phyloP scores from a whole-genome alignment of 2,888 invertebrate species.

The Holacanthella duospinosa region DNA sequence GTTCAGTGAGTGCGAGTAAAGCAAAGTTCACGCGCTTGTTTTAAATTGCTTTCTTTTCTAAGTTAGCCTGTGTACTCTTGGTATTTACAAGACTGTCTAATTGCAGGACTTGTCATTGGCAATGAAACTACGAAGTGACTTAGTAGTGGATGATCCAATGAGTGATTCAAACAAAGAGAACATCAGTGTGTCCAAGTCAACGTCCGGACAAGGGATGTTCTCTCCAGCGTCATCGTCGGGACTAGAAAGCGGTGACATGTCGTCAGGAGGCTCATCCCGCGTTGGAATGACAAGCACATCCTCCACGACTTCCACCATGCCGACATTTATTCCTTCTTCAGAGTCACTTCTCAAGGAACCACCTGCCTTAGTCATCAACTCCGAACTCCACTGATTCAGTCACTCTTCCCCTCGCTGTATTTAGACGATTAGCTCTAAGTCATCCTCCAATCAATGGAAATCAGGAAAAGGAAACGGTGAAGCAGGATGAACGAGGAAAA shows the following conservation, averaged over 20 bases:
- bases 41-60: background rate
- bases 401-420: background rate
- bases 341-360: slow-evolving; percentile 25
- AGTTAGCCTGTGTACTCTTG: background rate
- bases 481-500: too few relatives aligned
- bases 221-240: background rate
- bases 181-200: slow-evolving; percentile 23
- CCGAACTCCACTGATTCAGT: slow-evolving; percentile 12
- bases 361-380: slow-evolving; percentile 27
- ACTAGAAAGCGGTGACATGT: background rate
- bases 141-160: slow-evolving; percentile 35
- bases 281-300: slow-evolving; percentile 3
- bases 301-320: slow-evolving; percentile 11
- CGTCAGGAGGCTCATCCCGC: background rate
- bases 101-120: slow-evolving; percentile 37
- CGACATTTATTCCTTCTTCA: slow-evolving; percentile 23
- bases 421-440: background rate
- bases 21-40: too few relatives aligned
- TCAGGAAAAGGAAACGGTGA: background rate
- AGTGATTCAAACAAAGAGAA: slow-evolving; percentile 38
- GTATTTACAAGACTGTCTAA: background rate
- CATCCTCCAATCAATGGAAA: background rate
- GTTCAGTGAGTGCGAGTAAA: too few relatives aligned
- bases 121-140: slow-evolving; percentile 36
- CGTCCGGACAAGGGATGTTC: slow-evolving; percentile 11